Percentiles rank a stretch among this genome's conserved stretches.
Conservation (phyloP, 2,113 vertebrate species). For the Psittacus erithacus region DNA sequence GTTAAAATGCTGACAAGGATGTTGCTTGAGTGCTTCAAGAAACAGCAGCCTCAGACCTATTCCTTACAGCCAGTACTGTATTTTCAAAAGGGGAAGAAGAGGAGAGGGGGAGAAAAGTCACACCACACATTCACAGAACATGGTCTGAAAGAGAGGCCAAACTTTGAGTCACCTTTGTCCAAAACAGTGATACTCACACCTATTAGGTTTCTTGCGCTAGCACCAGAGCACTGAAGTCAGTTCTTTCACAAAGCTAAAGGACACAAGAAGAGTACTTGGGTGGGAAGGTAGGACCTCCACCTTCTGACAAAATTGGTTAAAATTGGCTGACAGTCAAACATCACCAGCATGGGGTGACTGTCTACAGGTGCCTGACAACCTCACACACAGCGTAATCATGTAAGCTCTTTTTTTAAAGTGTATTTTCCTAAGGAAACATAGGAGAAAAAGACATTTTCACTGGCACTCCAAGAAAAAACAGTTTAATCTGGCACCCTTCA, state of each 20-base stretch:
- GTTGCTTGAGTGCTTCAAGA: background rate
- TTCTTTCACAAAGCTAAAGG: background rate
- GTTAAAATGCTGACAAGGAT: background rate
- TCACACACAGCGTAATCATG: background rate
- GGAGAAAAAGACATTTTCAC: background rate
- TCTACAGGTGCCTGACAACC: background rate
- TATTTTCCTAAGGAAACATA: background rate
- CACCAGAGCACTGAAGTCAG: background rate
- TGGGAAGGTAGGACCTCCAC: background rate
- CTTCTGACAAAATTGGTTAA: background rate
- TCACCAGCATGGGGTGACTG: background rate
- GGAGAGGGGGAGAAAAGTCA: rapidly evolving
- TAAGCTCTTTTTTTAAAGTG: background rate
- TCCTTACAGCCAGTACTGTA: background rate
- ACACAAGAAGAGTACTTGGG: background rate
- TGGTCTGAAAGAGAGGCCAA: background rate
- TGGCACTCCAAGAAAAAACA: background rate
- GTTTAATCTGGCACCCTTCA: constrained; percentile 23
- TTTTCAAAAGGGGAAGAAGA: background rate
- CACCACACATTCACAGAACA: background rate
- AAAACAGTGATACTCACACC: background rate
- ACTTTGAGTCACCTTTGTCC: background rate
- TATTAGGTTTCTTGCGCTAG: background rate
- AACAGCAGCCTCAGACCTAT: background rate
- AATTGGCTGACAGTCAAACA: background rate